Base-by-base conservation (phyloP, 1,140 invertebrate species). In the Ostrea edulis region DNA sequence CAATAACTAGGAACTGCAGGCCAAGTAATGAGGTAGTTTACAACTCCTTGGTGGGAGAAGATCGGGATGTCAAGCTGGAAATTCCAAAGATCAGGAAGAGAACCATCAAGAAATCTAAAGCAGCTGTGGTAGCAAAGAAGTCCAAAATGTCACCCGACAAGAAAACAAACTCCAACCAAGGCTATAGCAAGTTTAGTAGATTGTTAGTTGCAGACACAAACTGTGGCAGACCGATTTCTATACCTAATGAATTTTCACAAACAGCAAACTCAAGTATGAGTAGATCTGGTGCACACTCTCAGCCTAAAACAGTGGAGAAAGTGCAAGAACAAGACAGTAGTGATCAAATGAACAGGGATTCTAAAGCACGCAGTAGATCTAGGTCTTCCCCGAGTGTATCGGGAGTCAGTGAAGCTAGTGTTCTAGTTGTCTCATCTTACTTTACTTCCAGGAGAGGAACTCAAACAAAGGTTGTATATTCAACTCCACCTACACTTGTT, bases 31-130 rank as follows among this genome's bases (percentile, higher is more conserved):
- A 54, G 20, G 53, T 83, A 7, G 68, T 77, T 22, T 83, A 83
- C 17, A 83, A 83, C 53, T 83, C 82, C 9, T 12, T 83, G 7
- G 82, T 83, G 44, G 82, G 82, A 22, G 82, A 52, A 53, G 82
- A 83, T 8, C 25, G 29, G n/a, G 82, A 83, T n/a, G 53, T 83
- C 44, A 29, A 83, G 53, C 82, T 83, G 82, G 82, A 53, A 54
- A 83, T 83, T 9, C 82, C 82, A 53, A 83, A 83, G n/a, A 83
- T 83, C 17, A 83, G 68, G 25, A 77, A 77, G 68, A 77, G 68
- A 77, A 77, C 25, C 25, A 77, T 77, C 8, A 77, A 77, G 68
- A 77, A 77, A 14, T 9, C 22, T 9, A 77, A 77, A 77, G 9
- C 68, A 29, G 25, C 29, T 29, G 22, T 14, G 22, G 14, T 14